Conservation (phyloP, 2,797 vertebrate genomes). For the Antennarius maculatus region DNA sequence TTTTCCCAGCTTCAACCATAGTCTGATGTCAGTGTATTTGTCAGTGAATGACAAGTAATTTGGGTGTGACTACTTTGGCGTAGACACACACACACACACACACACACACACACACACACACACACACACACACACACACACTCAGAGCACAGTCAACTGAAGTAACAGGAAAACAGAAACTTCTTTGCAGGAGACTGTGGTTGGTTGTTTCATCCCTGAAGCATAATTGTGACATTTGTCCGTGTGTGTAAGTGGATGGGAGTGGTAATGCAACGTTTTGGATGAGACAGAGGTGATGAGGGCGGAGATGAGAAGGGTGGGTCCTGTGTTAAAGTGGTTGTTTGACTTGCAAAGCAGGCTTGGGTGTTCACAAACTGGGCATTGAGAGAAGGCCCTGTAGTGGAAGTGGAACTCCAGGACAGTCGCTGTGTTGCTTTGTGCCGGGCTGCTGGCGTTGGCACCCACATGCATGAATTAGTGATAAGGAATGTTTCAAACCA, state of each 20-base stretch:
- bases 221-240: conserved; percentile 44
- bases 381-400: conserved; percentile 49
- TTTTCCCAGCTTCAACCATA: conserved; percentile 21
- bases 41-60: conserved; percentile 35
- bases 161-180: conserved; percentile 35
- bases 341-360: conserved; percentile 87
- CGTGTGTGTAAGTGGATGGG: conserved; percentile 30
- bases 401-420: conserved; percentile 68
- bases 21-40: conserved; percentile 20
- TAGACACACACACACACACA: conserved; percentile 9
- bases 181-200: conserved; percentile 17
- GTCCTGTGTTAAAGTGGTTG: conserved; percentile 57
- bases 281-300: conserved; percentile 43
- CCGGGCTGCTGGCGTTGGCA: conserved; percentile 73
- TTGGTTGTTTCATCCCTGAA: conserved; percentile 28
- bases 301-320: conserved; percentile 58
- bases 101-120: no score
- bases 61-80: conserved; percentile 32
- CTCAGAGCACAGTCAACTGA: conserved; percentile 15
- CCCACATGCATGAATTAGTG: conserved; percentile 84
- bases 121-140: conserved; percentile 13
- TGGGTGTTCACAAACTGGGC: conserved; percentile 40
- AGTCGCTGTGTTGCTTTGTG: conserved; percentile 54
- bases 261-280: conserved; percentile 15
- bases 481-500: conserved; percentile 84